These are phyloP conservation scores for Sphyrna mokarran DNA, from an alignment of 2,113 vertebrate species.

Conservation along the genomic window DNA sequence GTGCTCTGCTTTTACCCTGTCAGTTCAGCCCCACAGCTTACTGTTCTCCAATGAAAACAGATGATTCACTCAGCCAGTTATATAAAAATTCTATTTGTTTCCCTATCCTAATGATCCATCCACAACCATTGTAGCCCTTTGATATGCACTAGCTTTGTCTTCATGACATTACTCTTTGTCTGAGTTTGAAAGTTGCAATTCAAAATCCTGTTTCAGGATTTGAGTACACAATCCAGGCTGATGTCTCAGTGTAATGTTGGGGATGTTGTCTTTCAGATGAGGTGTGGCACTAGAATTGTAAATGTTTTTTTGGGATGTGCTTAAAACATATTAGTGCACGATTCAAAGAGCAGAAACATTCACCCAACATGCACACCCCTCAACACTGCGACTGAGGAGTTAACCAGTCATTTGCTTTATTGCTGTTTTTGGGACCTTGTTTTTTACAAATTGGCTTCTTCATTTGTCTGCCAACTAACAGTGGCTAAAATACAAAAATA, in stretches of 20 bases:
- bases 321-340: background rate
- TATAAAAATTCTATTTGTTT: background rate
- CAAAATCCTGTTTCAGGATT: background rate
- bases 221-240: background rate
- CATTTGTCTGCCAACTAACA: background rate
- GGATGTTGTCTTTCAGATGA: background rate
- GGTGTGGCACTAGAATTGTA: no score
- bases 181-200: background rate
- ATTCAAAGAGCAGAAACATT: no score
- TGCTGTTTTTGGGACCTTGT: background rate
- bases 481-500: background rate
- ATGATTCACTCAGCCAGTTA: background rate
- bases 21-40: background rate
- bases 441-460: background rate
- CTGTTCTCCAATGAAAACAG: background rate
- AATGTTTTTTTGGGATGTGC: background rate
- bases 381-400: background rate
- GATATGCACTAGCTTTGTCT: background rate
- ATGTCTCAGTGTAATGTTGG: background rate
- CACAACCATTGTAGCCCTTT: background rate
- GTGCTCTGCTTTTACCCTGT: background rate
- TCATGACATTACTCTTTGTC: no score
- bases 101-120: background rate
- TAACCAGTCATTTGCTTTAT: background rate
- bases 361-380: background rate